phyloP scores from a whole-genome alignment of 2,797 vertebrate species.

The Sebastes glaucus region DNA sequence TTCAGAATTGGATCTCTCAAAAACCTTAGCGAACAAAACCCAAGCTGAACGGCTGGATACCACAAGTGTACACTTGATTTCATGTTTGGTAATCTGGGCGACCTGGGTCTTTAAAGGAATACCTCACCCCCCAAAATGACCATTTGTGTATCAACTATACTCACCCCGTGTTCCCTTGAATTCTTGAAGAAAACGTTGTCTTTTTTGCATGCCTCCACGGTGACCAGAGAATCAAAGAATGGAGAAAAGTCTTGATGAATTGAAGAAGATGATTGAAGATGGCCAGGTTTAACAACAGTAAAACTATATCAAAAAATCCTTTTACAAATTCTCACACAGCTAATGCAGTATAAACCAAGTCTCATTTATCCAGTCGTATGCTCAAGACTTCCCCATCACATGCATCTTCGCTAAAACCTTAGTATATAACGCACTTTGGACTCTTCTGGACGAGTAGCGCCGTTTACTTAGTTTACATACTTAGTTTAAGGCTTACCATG shows the following conservation, averaged over 20 bases:
- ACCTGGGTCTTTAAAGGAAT: neutral
- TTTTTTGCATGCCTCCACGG: neutral
- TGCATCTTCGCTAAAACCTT: neutral
- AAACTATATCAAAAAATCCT: too few relatives aligned
- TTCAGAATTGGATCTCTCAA: slow-evolving; percentile 8
- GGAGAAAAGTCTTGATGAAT: too few relatives aligned
- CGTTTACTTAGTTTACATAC: too few relatives aligned
- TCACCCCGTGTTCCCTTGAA: neutral
- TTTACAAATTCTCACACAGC: too few relatives aligned
- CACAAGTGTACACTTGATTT: neutral
- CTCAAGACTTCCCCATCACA: neutral
- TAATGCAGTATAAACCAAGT: neutral
- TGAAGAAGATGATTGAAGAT: too few relatives aligned
- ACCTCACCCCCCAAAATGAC: neutral
- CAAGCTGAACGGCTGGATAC: neutral
- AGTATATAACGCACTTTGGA: too few relatives aligned
- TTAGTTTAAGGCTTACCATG: too few relatives aligned
- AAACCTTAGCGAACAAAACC: neutral
- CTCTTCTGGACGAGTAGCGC: too few relatives aligned
- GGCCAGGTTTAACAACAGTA: too few relatives aligned
- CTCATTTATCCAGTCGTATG: neutral
- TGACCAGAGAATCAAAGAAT: too few relatives aligned
- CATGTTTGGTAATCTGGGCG: neutral
- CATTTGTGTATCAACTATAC: neutral
- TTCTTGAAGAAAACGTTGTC: neutral